Evolutionary conservation across 2,113 vertebrate species (phyloP).

Genomic region (Vulpes lagopus): DNA sequence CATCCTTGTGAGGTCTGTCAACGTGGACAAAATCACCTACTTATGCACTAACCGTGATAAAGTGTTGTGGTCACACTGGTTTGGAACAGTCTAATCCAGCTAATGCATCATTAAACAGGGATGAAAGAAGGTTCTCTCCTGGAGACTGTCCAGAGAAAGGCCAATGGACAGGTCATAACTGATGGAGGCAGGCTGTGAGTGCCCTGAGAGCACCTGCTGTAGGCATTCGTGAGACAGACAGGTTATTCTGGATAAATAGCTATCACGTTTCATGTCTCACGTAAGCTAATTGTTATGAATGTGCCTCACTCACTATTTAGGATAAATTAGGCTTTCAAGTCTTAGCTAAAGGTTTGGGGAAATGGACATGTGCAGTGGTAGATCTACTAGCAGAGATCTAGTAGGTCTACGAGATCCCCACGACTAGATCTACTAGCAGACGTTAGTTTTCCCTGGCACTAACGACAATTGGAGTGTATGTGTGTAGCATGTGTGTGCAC

Average conservation of each 20-base stretch:
- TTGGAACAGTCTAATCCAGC: not conserved
- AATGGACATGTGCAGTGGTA: not conserved
- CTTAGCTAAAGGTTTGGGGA: not conserved
- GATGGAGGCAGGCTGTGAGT: not conserved
- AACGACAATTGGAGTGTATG: not conserved
- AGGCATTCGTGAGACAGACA: slow-evolving; percentile 22
- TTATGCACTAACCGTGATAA: not conserved
- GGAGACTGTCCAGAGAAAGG: not conserved
- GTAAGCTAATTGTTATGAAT: not conserved
- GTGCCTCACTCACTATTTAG: not conserved
- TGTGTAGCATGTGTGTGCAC: not conserved
- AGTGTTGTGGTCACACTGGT: not conserved
- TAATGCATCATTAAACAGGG: not conserved
- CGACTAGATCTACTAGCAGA: not conserved
- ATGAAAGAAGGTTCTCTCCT: not conserved
- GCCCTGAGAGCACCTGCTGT: not conserved
- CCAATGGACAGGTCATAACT: fast-evolving
- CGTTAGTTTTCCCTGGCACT: not conserved
- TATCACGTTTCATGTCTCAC: not conserved
- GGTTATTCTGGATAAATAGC: not conserved
- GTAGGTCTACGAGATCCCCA: too few relatives aligned
- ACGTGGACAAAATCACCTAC: not conserved
- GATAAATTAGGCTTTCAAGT: not conserved
- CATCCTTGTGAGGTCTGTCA: not conserved
- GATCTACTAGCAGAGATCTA: not conserved